phyloP scores from a whole-genome alignment of 1,140 invertebrate species.

The Epicauta chinensis region DNA sequence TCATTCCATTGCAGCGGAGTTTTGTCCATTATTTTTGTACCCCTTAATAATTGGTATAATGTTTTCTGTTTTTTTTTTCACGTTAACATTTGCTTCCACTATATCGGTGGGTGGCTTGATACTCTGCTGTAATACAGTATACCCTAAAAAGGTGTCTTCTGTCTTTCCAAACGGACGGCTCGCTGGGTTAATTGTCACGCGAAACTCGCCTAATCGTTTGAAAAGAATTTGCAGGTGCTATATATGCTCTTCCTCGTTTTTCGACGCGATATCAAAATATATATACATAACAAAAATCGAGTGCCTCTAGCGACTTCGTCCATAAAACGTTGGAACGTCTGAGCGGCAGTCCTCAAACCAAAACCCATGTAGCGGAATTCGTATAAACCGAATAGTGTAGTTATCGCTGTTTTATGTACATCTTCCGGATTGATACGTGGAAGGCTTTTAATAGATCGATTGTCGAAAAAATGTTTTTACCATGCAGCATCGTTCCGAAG shows the following conservation, averaged over 20 bases:
- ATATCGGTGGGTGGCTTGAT: conserved; percentile 31
- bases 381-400: conserved; percentile 37
- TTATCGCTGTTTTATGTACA: conserved; percentile 38
- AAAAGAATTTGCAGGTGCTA: conserved; percentile 31
- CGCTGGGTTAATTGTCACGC: conserved; percentile 30
- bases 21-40: no score
- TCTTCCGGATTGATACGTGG: conserved; percentile 35
- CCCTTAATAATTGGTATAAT: conserved; percentile 18
- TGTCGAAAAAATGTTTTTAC: conserved; percentile 40
- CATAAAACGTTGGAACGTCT: conserved; percentile 39
- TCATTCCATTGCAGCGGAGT: conserved; percentile 25
- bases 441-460: conserved; percentile 47
- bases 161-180: conserved; percentile 31
- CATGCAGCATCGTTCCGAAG: conserved; percentile 32
- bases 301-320: conserved; percentile 14
- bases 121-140: conserved; percentile 27
- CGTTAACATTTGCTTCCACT: conserved; percentile 28
- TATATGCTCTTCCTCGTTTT: conserved; percentile 27
- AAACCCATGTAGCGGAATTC: conserved; percentile 41
- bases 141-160: conserved; percentile 36
- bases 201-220: conserved; percentile 23
- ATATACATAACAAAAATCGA: conserved; percentile 33
- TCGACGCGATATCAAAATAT: conserved; percentile 41
- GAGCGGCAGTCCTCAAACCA: conserved; percentile 38
- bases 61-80: conserved; percentile 21